Conservation (phyloP, 2,888 invertebrate genomes). For the Quadroppia sp. region DNA sequence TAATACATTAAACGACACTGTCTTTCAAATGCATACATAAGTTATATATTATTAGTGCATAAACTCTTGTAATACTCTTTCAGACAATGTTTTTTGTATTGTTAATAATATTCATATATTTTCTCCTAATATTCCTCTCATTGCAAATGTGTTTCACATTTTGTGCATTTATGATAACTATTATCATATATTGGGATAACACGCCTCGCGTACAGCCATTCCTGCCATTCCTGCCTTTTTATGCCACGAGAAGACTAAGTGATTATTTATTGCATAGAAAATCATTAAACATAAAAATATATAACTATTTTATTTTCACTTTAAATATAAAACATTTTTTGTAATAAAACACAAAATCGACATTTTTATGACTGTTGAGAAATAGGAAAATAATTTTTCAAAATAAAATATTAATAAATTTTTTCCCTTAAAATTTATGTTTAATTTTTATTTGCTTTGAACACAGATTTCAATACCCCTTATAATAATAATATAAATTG, state of each 20-base stretch:
- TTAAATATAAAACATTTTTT: background rate
- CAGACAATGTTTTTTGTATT: background rate
- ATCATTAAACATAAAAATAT: constrained; percentile 3
- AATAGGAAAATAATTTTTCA: too few relatives aligned
- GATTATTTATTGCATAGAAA: constrained; percentile 1
- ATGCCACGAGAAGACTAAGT: background rate
- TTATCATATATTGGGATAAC: background rate
- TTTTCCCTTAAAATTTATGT: too few relatives aligned
- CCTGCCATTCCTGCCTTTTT: background rate
- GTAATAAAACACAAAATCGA: too few relatives aligned
- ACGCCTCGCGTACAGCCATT: background rate
- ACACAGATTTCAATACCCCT: too few relatives aligned
- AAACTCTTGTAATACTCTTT: background rate
- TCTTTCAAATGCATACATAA: constrained; percentile 13
- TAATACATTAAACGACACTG: constrained; percentile 1
- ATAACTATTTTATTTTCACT: background rate
- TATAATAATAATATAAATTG: too few relatives aligned
- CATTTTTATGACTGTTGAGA: too few relatives aligned
- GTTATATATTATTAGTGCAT: background rate
- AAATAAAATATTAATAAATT: too few relatives aligned
- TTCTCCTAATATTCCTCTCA: background rate
- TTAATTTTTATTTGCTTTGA: too few relatives aligned
- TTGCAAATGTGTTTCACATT: background rate
- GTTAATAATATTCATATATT: background rate
- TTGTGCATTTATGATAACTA: background rate